Conservation (phyloP, 92 coral and sea anemone species). For the Scolanthus callimorphus region DNA sequence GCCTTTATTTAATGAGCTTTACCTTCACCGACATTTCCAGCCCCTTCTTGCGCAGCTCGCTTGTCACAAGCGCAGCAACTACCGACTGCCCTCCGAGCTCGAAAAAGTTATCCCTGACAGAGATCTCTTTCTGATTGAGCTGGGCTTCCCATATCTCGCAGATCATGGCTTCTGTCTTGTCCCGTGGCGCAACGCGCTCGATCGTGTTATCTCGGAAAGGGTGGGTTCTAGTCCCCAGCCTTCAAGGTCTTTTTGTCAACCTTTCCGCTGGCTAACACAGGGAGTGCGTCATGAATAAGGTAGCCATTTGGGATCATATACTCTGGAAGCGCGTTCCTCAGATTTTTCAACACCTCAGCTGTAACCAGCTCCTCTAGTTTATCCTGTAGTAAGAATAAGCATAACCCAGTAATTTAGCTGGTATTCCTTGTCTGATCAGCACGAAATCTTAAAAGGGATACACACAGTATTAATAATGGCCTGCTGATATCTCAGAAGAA, state of each 20-base stretch:
- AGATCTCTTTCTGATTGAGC: not conserved
- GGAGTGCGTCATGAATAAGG: slow-evolving; percentile 14
- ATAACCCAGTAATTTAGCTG: too few species aligned
- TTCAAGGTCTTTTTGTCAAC: slow-evolving; percentile 7
- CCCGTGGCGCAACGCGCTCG: slow-evolving; percentile 4
- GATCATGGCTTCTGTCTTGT: slow-evolving; percentile 4
- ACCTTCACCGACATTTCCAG: slow-evolving; percentile 4
- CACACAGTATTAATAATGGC: too few species aligned
- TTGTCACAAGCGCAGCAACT: slow-evolving; percentile 1
- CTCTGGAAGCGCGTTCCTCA: slow-evolving; percentile 9
- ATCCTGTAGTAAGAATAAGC: too few species aligned
- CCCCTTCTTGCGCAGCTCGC: slow-evolving; percentile 3
- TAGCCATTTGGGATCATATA: slow-evolving; percentile 18
- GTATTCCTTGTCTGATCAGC: too few species aligned
- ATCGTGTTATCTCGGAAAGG: not conserved
- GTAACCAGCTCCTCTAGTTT: not conserved
- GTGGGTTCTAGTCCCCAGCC: not conserved
- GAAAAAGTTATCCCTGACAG: slow-evolving; percentile 7
- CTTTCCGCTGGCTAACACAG: slow-evolving; percentile 14
- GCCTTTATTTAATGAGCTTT: too few species aligned
- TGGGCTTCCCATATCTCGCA: slow-evolving; percentile 5
- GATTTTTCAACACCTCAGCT: not conserved
- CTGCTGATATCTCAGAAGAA: too few species aligned
- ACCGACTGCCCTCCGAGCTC: slow-evolving; percentile 20
- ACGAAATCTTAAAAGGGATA: too few species aligned